Base-by-base conservation (phyloP, 2,113 vertebrate genomes). In the Ailurus styani region DNA sequence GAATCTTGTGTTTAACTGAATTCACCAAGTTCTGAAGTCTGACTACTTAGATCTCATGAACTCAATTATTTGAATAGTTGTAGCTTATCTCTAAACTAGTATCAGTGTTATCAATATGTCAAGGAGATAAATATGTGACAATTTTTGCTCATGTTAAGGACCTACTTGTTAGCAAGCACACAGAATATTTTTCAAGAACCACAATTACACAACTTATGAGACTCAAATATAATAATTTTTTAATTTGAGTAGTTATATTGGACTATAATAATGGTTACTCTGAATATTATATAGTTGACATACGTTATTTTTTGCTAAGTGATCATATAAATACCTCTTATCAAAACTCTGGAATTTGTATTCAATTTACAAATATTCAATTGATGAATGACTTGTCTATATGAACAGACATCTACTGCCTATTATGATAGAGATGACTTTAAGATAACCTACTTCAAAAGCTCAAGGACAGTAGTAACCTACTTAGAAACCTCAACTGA, bases 51-150 rank as follows among this genome's bases (percentile, higher is more conserved):
- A 64, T 31, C 23, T 57, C 47, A 79, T 83, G 57, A 88, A 84
- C 13, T 91, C 55, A 89, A 25, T 66, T 91, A 91, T 77, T 54
- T 95, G 54, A 95, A 96, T 70, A 94, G 54, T 57, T 73, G 45
- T 55, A 94, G 70, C 17, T 78, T 92, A 37, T 45, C 52, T 34
- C 72, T 91, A 93, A 87, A 52, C 64, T 78, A 95, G 10, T 79
- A 86, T 87, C 52, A 73, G n/a, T 60, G 17, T 47, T 47, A 88
- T 50, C 0, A 18, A 55, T 84, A 60, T 25, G 14, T 54, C n/a
- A 95, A 84, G 23, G 2, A 91, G 57, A 20, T 57, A 96, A 82
- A 92, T n/a, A 77, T 2, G 42, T 72, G 78, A 72, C 23, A 90
- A 93, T 87, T 93, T 18, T 60, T 82, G 37, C 25, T 97, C 54